Evolutionary conservation across 2,888 invertebrate species (phyloP).

Genomic region (Fragum fragum): DNA sequence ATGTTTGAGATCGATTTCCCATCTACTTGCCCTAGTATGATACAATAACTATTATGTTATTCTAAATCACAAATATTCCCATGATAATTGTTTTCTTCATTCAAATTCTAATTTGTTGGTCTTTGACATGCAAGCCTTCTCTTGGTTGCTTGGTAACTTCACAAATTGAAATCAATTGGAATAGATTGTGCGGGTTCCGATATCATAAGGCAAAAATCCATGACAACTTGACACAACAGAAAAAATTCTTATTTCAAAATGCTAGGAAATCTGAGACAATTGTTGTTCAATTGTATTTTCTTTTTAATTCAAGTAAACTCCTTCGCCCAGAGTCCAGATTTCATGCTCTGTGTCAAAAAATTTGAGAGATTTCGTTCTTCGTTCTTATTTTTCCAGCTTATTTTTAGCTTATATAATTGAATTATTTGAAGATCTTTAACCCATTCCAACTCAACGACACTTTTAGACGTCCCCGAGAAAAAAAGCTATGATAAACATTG

Average conservation of each 20-base stretch:
- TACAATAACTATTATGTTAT: slow-evolving; percentile 17
- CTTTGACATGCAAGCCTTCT: slow-evolving; percentile 11
- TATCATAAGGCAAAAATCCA: not conserved
- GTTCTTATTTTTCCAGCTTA: too few relatives aligned
- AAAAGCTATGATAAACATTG: too few relatives aligned
- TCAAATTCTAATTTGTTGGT: slow-evolving; percentile 14
- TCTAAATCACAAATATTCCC: slow-evolving; percentile 19
- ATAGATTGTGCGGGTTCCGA: slow-evolving; percentile 1
- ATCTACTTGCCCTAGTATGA: not conserved
- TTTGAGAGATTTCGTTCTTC: too few relatives aligned
- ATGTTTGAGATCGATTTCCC: not conserved
- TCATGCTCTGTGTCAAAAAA: too few relatives aligned
- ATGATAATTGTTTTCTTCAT: slow-evolving; percentile 17
- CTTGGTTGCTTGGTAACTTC: not conserved
- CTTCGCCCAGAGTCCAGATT: too few relatives aligned
- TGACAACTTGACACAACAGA: not conserved
- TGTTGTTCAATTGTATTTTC: not conserved
- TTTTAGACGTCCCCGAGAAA: too few relatives aligned
- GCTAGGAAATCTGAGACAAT: not conserved
- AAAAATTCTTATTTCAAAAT: not conserved
- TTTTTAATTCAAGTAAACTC: not conserved
- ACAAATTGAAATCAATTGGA: not conserved
- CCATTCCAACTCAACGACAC: too few relatives aligned
- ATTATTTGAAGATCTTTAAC: too few relatives aligned
- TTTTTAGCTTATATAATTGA: too few relatives aligned